Base-by-base conservation (phyloP, 1,140 invertebrate species). In the Drosophila albomicans region DNA sequence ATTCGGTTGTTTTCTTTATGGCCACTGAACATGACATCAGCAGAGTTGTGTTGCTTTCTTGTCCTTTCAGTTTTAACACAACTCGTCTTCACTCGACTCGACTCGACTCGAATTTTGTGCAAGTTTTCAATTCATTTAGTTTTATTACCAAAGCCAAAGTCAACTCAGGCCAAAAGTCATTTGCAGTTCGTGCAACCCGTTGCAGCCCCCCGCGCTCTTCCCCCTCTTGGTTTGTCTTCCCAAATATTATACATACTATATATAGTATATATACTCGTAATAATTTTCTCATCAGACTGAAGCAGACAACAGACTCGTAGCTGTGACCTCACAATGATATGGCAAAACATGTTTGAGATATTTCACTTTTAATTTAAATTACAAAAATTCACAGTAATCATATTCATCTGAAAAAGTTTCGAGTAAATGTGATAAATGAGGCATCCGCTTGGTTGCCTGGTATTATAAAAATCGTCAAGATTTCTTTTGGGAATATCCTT, bases 111-210 rank as follows among this genome's bases (percentile, higher is more conserved):
- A 79, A 63, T 88, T 80, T 72, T 82, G 51, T 88, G 85, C 84
- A 89, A 88, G 85, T 88, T 88, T 88, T 81, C 85, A 89, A 89
- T 89, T 85, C 85, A 88, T 88, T 88, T 89, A 81, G 81, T 89
- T 88, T 88, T 89, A 88, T 88, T 88, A 75, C 74, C 72, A 66
- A 25, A 25, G 56, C 64, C 20, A 41, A 51, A 51, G 41, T 32
- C 46, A 65, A 66, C 45, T 43, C 52, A 79, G 54, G 74, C 61
- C 61, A 54, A 84, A 82, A 81, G 78, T 81, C 78, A 79, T 89
- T 89, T 70, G 81, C 78, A 88, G 85, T 89, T 89, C 85, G 85
- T 84, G 81, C 85, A 88, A 88, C 84, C 81, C 84, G 71, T 78
- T 89, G 63, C 7, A 64, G n/a, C 11, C 41, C 20, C 32, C 6